Base-by-base conservation (phyloP, 2,797 vertebrate genomes). In the Ambastaia sidthimunki region DNA sequence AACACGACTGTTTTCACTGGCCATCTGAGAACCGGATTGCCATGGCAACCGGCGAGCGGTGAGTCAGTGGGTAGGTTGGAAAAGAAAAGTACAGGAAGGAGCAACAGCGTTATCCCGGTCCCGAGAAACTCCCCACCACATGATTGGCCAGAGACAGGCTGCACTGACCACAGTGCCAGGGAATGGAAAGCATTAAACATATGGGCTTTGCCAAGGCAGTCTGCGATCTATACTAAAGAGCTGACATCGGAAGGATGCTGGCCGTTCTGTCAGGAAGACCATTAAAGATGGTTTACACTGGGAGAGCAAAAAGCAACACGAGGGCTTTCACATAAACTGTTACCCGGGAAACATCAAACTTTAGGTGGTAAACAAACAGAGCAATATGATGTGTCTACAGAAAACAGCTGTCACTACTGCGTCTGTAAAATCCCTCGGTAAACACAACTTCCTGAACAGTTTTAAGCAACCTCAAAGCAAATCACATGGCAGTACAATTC, bases 11-110 rank as follows among this genome's bases (percentile, higher is more conserved):
- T 85, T 85, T 81, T 71, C 82, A 75, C 78, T 59, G 86, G 85
- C 88, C 88, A 85, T 87, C 89, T 87, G 89, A 93, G 88, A 88
- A 65, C 86, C 72, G 84, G 65, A 86, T 93, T 88, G 90, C 85
- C 91, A 92, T 91, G 90, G 90, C 86, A 89, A 85, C 85, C 57
- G 85, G 88, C 84, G 89, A 88, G 88, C 85, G 80, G 85, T 93
- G 91, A 93, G 91, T 92, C 91, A 92, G 88, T 87, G 88, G 87
- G 83, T 86, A 88, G 85, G 86, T 90, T 88, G 90, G 92, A 92
- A 93, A 93, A 91, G 88, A 88, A 90, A 90, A 92, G 89, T 87
- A 31, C 65, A 79, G 85, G 81, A 85, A 80, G 55, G 74, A 85
- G 57, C n/a, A 28, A 76, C 52, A 25, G 37, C 68, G 60, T 54